Percentiles rank a stretch among this genome's conserved stretches.
Evolutionary conservation across 2,888 invertebrate species (phyloP).

Genomic region (Cephus sareptanus): DNA sequence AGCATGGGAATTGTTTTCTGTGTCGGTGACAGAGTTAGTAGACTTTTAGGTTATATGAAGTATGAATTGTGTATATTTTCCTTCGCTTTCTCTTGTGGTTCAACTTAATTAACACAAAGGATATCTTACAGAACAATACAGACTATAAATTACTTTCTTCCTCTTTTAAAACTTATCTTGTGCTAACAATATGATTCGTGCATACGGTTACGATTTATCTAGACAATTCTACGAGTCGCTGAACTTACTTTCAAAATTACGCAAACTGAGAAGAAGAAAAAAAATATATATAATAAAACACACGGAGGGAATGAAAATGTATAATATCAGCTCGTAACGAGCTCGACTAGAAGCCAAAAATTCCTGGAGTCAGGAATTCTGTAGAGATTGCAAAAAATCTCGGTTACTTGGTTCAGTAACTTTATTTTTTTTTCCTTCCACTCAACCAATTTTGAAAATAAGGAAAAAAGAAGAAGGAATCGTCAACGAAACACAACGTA

Average conservation of each 20-base stretch:
- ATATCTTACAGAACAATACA: not conserved
- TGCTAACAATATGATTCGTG: not conserved
- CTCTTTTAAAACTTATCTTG: not conserved
- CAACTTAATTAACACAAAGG: not conserved
- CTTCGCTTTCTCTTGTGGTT: not conserved
- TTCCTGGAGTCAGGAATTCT: not conserved
- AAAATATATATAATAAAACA: not conserved
- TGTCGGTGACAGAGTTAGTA: slow-evolving; percentile 1
- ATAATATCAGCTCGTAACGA: not conserved
- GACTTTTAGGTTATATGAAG: not conserved
- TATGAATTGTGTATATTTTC: not conserved
- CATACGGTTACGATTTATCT: not conserved
- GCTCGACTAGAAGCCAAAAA: not conserved
- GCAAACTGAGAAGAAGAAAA: not conserved
- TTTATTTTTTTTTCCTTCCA: not conserved
- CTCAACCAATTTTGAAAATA: not conserved
- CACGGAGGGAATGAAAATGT: not conserved
- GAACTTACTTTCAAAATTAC: not conserved
- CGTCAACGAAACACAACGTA: not conserved
- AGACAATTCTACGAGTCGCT: not conserved
- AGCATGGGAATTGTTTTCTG: not conserved
- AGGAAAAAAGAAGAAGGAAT: not conserved
- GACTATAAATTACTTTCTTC: not conserved
- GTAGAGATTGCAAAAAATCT: not conserved
- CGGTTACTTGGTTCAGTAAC: not conserved